Evolutionary conservation across 2,888 invertebrate species (phyloP).

Genomic region (Andrena trimmerana): DNA sequence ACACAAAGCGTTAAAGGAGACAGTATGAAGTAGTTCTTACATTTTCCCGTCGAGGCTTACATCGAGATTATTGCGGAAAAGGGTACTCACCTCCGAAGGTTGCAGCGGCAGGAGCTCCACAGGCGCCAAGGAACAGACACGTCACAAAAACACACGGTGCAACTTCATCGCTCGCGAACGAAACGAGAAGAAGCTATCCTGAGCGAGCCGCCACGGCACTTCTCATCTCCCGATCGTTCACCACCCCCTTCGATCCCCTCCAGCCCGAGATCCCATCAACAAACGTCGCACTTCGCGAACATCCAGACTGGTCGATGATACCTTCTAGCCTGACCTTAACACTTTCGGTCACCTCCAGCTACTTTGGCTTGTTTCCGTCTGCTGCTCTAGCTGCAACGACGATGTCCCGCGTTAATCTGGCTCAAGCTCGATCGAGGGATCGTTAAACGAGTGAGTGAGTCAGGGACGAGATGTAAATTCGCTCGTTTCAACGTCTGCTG

Average conservation of each 20-base stretch:
- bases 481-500: not conserved
- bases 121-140: constrained; percentile 21
- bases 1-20: no score
- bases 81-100: constrained; percentile 32
- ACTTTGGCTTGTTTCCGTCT: not conserved
- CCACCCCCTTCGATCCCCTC: not conserved
- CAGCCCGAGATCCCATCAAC: not conserved
- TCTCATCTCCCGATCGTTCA: constrained; percentile 8
- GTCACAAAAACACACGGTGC: constrained; percentile 55
- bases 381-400: constrained; percentile 6
- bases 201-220: not conserved
- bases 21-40: no score
- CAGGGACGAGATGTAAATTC: constrained; percentile 45
- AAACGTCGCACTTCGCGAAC: not conserved
- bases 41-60: no score
- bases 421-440: constrained; percentile 14
- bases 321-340: not conserved
- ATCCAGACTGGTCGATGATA: not conserved
- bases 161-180: constrained; percentile 43
- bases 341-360: not conserved
- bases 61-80: not conserved
- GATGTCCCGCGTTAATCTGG: not conserved
- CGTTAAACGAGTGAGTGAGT: constrained; percentile 32
- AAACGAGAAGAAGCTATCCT: not conserved
- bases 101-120: not conserved